Evolutionary conservation across 2,797 vertebrate genomes (phyloP).

Genomic region (Sternarchorhynchus goeldii): DNA sequence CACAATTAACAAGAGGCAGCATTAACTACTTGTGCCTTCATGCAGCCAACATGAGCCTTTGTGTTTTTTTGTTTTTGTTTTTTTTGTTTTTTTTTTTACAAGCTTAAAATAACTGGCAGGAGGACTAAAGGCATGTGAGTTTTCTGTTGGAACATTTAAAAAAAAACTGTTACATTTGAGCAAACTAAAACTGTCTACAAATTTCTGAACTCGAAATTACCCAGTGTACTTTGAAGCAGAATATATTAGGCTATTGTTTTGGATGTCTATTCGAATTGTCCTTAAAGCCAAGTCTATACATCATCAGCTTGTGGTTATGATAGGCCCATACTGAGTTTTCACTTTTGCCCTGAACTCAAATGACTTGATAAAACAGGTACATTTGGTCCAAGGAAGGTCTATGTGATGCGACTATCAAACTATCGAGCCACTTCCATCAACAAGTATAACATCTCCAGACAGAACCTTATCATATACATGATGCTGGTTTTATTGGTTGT

Average conservation of each 20-base stretch:
- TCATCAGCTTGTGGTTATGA: background rate
- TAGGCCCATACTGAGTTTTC: background rate
- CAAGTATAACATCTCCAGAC: background rate
- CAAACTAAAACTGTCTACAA: slow-evolving; percentile 62
- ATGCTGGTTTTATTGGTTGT: slow-evolving; percentile 7
- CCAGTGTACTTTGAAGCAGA: slow-evolving; percentile 58
- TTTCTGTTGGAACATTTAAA: slow-evolving; percentile 37
- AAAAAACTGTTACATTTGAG: slow-evolving; percentile 28
- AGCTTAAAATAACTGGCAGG: slow-evolving; percentile 21
- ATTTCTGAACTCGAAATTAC: slow-evolving; percentile 49
- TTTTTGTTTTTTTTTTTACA: slow-evolving; percentile 18
- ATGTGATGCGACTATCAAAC: slow-evolving; percentile 15
- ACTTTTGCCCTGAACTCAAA: background rate
- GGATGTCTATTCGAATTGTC: background rate
- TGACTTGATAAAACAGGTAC: no score
- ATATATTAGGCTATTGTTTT: background rate
- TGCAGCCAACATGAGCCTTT: slow-evolving; percentile 32
- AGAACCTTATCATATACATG: background rate
- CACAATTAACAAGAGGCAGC: slow-evolving; percentile 27
- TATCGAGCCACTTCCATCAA: background rate
- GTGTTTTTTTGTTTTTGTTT: no score
- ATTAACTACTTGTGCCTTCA: slow-evolving; percentile 29
- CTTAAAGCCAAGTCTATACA: background rate
- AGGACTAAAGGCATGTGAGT: slow-evolving; percentile 35
- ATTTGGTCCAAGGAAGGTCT: background rate